Evolutionary conservation across 2,797 vertebrate genomes (phyloP), one percentile per base, ranked within the genome.

Genomic region (Catharus ustulatus): DNA sequence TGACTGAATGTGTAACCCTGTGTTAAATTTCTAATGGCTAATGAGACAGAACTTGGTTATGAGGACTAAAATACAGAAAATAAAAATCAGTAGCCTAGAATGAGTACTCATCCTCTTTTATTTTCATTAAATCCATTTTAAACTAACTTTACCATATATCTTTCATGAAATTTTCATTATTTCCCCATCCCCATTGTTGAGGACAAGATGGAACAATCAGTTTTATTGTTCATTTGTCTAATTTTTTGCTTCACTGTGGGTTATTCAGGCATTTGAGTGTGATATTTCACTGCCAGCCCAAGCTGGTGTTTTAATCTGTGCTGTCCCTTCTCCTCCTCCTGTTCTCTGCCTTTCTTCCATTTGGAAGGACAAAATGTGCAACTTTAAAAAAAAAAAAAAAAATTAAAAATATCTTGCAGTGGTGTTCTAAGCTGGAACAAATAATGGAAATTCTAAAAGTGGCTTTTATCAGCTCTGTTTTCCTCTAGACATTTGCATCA

Each of bases 111-210:
- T 84, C 62, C 45, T 95, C 85, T 80, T 89, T 85, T 58, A 73
- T 74, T 95, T 95, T 77, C 94, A 92, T 93, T 90, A 96, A 89
- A 89, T 90, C 71, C 45, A 80, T 95, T 95, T 96, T 66, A 89
- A 96, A 76, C 91, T 94, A 96, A 94, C 95, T 96, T 97, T 76
- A 89, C 81, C 81, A 90, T 96, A 87, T 84, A 92, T 96, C 93
- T 94, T 96, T 94, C 81, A 79, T 86, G 89, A 94, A 67, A 89
- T 94, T 96, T 96, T 96, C 92, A 96, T 96, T 96, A 91, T 81
- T 96, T 96, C 78, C 69, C 72, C n/a, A 66, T 96, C 78, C 69
- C 72, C n/a, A 66, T 91, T 58, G 6, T 42, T 83, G 90, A 88
- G 78, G 84, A 88, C 61, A 77, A 90, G 83, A 95, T 58, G 69